phyloP scores from a whole-genome alignment of 1,140 invertebrate species.

The Drosophila mojavensis region DNA sequence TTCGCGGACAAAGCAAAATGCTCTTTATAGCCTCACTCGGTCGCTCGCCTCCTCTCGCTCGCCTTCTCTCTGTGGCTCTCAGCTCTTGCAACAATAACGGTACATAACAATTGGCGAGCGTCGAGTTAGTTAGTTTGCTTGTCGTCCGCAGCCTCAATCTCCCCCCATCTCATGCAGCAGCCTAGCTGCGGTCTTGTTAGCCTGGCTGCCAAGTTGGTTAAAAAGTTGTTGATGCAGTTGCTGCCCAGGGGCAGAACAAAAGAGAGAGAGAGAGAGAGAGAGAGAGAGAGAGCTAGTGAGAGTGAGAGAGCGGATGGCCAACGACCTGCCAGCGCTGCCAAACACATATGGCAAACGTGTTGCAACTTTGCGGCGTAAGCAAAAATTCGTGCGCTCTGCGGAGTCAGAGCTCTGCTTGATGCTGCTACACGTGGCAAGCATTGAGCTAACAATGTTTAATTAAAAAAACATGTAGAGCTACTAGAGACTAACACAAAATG shows the following conservation, averaged over 20 bases:
- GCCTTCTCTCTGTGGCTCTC: not conserved
- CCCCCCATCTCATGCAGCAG: not conserved
- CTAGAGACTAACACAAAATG: too few relatives aligned
- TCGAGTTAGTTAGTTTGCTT: slow-evolving; percentile 72
- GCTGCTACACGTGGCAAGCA: slow-evolving; percentile 26
- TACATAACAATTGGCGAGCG: slow-evolving; percentile 74
- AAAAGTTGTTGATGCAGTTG: slow-evolving; percentile 79
- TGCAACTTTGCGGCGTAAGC: slow-evolving; percentile 69
- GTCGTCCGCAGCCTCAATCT: slow-evolving; percentile 1
- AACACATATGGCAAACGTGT: slow-evolving; percentile 62
- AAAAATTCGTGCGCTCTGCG: slow-evolving; percentile 41
- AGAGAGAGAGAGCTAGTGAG: not conserved
- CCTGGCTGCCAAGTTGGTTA: slow-evolving; percentile 76
- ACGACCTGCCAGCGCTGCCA: slow-evolving; percentile 54
- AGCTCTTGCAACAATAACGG: slow-evolving; percentile 60
- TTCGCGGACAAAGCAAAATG: slow-evolving; percentile 72
- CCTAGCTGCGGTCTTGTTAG: slow-evolving; percentile 69
- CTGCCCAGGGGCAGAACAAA: slow-evolving; percentile 26
- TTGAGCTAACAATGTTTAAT: slow-evolving; percentile 54
- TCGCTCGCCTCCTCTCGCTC: not conserved
- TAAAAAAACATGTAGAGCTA: slow-evolving; percentile 28
- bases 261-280: not conserved
- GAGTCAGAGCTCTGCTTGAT: not conserved
- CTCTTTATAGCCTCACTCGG: slow-evolving; percentile 1
- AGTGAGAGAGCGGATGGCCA: slow-evolving; percentile 41